These are phyloP conservation scores for Bufotes viridis DNA, from an alignment of 2,797 vertebrate species.

Conservation along the genomic window DNA sequence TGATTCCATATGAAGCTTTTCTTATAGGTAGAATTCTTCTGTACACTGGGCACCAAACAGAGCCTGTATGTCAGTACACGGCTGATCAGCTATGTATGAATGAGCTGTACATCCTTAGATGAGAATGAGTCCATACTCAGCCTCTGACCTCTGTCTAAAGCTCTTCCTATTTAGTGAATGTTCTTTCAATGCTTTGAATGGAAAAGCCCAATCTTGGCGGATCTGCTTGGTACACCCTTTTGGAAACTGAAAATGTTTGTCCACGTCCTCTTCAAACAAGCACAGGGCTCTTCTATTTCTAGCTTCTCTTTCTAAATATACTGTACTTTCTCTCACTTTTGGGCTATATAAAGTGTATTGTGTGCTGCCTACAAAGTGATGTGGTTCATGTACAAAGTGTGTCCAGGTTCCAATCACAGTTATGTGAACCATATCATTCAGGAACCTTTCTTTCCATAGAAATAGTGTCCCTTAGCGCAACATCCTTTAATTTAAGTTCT, in stretches of 20 bases:
- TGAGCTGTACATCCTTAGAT: not conserved
- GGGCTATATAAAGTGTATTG: slow-evolving; percentile 28
- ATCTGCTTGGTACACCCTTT: not conserved
- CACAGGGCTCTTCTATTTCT: slow-evolving; percentile 12
- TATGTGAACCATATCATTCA: slow-evolving; percentile 42
- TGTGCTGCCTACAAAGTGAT: slow-evolving; percentile 24
- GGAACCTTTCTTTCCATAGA: slow-evolving; percentile 30
- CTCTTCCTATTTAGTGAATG: not conserved
- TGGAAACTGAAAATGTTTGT: slow-evolving; percentile 5
- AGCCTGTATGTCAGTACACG: not conserved
- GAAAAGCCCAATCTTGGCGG: not conserved
- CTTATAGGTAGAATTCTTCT: too few species aligned
- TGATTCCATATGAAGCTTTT: too few species aligned
- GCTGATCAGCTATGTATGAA: too few species aligned
- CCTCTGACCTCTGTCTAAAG: not conserved
- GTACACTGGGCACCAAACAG: not conserved
- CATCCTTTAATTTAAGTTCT: slow-evolving; percentile 40
- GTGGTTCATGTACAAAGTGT: slow-evolving; percentile 29
- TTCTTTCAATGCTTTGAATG: not conserved
- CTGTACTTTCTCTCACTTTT: not conserved
- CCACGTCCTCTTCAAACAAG: slow-evolving; percentile 2
- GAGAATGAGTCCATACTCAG: not conserved
- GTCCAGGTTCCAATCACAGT: slow-evolving; percentile 27
- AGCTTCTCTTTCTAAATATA: not conserved
- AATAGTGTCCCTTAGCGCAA: slow-evolving; percentile 16